Conservation (phyloP, 37 sponge, comb jelly and placozoan genomes). For the Lycopodina hypogea region DNA sequence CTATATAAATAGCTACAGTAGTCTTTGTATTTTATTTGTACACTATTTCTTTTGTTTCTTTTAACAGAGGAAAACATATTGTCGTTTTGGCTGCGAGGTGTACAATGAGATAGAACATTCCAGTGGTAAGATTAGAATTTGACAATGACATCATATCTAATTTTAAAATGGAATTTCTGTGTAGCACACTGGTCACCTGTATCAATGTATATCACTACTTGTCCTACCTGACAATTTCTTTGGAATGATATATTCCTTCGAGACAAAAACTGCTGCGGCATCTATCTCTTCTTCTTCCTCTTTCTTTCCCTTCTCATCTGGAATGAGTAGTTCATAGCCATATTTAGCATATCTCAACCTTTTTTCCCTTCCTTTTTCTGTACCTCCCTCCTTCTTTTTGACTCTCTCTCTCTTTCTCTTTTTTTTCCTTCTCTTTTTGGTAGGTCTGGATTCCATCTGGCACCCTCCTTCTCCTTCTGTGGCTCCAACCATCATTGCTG, state of each 20-base stretch:
- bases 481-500: background rate
- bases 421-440: background rate
- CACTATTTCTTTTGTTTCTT: background rate
- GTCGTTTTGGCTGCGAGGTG: slow-evolving; percentile 26
- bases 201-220: background rate
- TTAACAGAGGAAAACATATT: slow-evolving; percentile 34
- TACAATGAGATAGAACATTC: background rate
- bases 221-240: background rate
- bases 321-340: too few relatives aligned
- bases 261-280: too few relatives aligned
- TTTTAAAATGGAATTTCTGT: background rate
- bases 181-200: background rate
- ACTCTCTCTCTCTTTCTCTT: background rate
- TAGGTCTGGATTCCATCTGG: background rate
- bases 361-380: background rate
- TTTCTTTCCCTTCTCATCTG: too few relatives aligned
- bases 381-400: background rate
- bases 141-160: too few relatives aligned
- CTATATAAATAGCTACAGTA: too few relatives aligned
- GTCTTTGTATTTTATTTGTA: background rate
- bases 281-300: too few relatives aligned
- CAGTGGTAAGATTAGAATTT: background rate
- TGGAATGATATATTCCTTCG: background rate
- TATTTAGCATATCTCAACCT: too few relatives aligned
- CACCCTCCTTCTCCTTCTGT: slow-evolving; percentile 3